Evolutionary conservation across 2,888 invertebrate species (phyloP), one percentile per base, ranked within the genome.

Genomic region (Myathropa florea): DNA sequence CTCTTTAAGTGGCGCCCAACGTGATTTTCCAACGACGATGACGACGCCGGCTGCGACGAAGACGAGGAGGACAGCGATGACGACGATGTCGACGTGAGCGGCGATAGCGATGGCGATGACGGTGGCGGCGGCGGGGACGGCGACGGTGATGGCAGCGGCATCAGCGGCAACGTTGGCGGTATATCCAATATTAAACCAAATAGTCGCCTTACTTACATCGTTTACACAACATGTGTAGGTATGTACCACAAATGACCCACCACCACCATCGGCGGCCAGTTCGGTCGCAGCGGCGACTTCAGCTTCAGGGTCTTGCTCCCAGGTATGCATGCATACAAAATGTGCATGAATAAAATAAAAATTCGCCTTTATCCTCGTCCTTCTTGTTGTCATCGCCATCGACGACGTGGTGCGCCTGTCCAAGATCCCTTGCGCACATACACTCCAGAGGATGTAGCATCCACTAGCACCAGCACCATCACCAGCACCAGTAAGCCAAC

Each of bases 161-260:
- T 18, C 55, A 18, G 21, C n/a, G 21, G 57, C 24, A 73, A 83
- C 65, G 78, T 86, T 83, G 86, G 86, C 86, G 86, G 86, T 86
- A 86, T 75, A 79, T 86, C 71, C 78, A 75, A 83, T 86, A 83
- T 86, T 86, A 83, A 86, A 79, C 86, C 83, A 86, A 86, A 83
- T 83, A 75, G 83, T 75, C 71, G 83, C 83, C 83, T 78, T 65
- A 83, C 86, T 86, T 86, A 86, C 86, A 86, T 86, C 83, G 75
- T 83, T 86, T 86, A 86, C 83, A 86, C 83, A 83, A 86, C 86
- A 83, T 83, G 71, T 83, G 83, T 86, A 78, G 78, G 83, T 75
- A 83, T 86, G 86, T 86, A 83, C 78, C 82, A 86, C 86, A 86
- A 86, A 86, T 86, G 86, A 86, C 83, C 86, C 82, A 75, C 73